Base-by-base conservation (phyloP, 2,797 vertebrate genomes). In the Lophius americanus region DNA sequence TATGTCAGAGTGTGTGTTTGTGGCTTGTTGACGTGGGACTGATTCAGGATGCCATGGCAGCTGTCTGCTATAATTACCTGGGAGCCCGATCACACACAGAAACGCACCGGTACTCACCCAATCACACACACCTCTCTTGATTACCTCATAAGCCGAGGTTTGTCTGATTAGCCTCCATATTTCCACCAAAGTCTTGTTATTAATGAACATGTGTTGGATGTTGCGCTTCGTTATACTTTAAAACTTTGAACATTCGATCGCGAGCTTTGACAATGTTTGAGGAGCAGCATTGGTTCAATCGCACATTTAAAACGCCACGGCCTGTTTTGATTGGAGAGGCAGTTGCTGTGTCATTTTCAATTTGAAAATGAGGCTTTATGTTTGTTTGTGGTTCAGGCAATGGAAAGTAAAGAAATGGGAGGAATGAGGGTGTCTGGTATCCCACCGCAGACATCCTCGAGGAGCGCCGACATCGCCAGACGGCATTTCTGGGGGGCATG, bases 61-160 rank as follows among this genome's bases (percentile, higher is more conserved):
- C 89, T 92, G 91, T 91, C 90, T 87, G 79, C 85, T 78, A 83
- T 92, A 91, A 92, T 92, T 92, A 92, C 87, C 89, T 88, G 82
- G 81, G 89, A 87, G 86, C 82, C 83, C n/a, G 44, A 84, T 90
- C 79, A 62, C 74, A 64, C 65, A 67, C 71, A 71, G 23, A 49
- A 41, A 66, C 32, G 1, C 54, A 59, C 44, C 4, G 55, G 38
- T 11, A 48, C 43, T 2, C 66, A 36, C 64, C 68, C 73, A 39
- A 58, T 59, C 48, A 64, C 70, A 70, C 71, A 52, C 68, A 53
- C 39, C 11, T 65, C 46, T 78, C 62, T 67, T 88, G 87, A 89
- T 92, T 89, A 87, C 78, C 78, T 85, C 85, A 85, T 85, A 87
- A 86, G 70, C 55, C 46, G 41, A 81, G 71, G 79, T 88, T 81